Evolutionary conservation across 2,888 invertebrate genomes (phyloP), one percentile per base, ranked within the genome.

Genomic region (Lithophane socia): DNA sequence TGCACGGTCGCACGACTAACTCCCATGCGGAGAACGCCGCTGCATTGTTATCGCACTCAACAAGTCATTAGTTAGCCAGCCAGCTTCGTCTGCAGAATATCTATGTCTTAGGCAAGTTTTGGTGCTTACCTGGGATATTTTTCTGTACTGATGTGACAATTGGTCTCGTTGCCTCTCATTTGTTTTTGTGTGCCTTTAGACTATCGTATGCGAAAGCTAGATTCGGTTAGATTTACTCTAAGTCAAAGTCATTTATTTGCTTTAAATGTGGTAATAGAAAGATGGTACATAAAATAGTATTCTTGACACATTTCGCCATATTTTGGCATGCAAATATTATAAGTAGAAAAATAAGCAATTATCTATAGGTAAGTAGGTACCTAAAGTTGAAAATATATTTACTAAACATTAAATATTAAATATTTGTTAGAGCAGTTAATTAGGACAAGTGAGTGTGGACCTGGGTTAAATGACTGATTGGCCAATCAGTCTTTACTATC

Each of bases 21-120:
- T 81, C 83, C 54, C 58, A 63, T 29, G 49, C 64, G 68, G 61
- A 24, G 68, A 60, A 68, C 61, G 47, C 64, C 65, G 9, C 54
- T 78, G 77, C 78, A 80, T 84, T 77, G 76, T 74, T 83, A 73
- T 84, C 74, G 69, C 69, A 72, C 70, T 84, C 80, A 83, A 84
- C 85, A 77, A 83, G 81, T 77, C 85, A 77, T 58, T 56, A 29
- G 63, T 54, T 54, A 79, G 72, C 54, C 37, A 69, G 63, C 64
- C n/a, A 18, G 79, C 66, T 63, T 67, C 63, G 44, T 74, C 54
- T 70, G 56, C 21, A 24, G 67, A 79, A 79, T 80, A 52, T 56
- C 56, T 58, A 58, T 60, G 49, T 42, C 56, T 67, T 42, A 49
- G 9, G 42, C 3, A 29, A 12, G 67, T 16, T 72, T 13, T n/a